Base-by-base conservation (phyloP, 2,113 vertebrate species). In the Oncorhynchus masou region DNA sequence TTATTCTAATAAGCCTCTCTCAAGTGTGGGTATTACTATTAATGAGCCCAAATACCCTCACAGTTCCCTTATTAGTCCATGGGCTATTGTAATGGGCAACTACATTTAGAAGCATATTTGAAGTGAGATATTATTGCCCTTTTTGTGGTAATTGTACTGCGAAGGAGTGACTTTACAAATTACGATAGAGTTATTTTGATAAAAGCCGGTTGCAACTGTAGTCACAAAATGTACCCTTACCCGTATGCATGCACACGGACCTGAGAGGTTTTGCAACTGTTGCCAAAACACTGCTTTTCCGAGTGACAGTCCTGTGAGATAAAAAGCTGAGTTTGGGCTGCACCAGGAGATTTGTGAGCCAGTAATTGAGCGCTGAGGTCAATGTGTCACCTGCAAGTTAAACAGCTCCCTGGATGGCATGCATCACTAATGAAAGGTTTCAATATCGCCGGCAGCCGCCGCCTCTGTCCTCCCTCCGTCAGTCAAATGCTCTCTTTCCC, bases 1-100 rank as follows among this genome's bases (percentile, higher is more conserved):
- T 78, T 80, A 83, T 67, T 79, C 73, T 72, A 77, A 78, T 68
- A 73, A 78, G 70, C 29, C 62, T 59, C 71, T 68, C 70, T 73
- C 76, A 25, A 68, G 48, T 68, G 62, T 68, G 76, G n/a, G 67
- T 54, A 67, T 67, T 72, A 73, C 64, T 78, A 73, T 78, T 78
- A 78, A 78, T 78, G 70, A 78, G 76, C 48, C 67, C 62, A 78
- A 78, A 78, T 25, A 78, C 62, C 70, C 70, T 39, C 76, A 59
- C 11, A n/a, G 76, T 29, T 78, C 29, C 64, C 13, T 8, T 11
- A 45, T 45, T n/a, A 16, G 2, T 25, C 49, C 49, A 34, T 19
- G 7, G 64, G 76, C 70, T 73, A 59, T 45, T 78, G 48, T 64
- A 74, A 64, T 68, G n/a, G 39, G 71, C 67, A 71, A 13, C 25